These are phyloP conservation scores for Tachystola acroxantha DNA, from an alignment of 2,888 invertebrate genomes.

Conservation along the genomic window DNA sequence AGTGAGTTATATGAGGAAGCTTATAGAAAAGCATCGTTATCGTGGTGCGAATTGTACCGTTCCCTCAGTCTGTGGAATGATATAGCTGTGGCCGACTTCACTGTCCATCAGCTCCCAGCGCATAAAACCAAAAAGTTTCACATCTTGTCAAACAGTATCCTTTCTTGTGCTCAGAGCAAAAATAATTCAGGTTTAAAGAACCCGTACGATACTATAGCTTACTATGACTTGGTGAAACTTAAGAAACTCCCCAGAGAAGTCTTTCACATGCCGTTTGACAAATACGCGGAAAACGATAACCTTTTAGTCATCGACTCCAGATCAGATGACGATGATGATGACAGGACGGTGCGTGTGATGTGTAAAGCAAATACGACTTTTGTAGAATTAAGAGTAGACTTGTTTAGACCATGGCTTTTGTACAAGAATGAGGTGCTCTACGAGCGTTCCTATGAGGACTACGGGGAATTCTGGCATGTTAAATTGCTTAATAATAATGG, in stretches of 20 bases:
- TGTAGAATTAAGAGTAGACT: not conserved
- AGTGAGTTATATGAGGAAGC: not conserved
- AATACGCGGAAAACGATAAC: not conserved
- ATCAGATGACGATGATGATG: not conserved
- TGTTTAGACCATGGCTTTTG: not conserved
- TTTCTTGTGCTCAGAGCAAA: not conserved
- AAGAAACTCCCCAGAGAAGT: not conserved
- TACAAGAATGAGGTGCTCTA: not conserved
- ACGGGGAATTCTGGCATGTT: not conserved
- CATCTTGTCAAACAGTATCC: not conserved
- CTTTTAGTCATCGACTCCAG: not conserved
- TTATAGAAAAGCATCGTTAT: not conserved
- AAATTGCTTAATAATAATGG: not conserved
- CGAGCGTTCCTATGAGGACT: not conserved
- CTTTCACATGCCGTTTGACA: not conserved
- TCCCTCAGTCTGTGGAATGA: not conserved
- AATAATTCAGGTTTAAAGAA: not conserved
- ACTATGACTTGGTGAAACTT: not conserved
- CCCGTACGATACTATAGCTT: not conserved
- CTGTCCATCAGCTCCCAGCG: not conserved
- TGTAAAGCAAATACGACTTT: not conserved
- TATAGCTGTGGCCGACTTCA: not conserved
- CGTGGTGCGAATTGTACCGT: not conserved
- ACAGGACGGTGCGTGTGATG: not conserved
- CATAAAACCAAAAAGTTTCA: not conserved